Conservation (phyloP, 2,113 vertebrate genomes). For the Phylloscopus whistleri region DNA sequence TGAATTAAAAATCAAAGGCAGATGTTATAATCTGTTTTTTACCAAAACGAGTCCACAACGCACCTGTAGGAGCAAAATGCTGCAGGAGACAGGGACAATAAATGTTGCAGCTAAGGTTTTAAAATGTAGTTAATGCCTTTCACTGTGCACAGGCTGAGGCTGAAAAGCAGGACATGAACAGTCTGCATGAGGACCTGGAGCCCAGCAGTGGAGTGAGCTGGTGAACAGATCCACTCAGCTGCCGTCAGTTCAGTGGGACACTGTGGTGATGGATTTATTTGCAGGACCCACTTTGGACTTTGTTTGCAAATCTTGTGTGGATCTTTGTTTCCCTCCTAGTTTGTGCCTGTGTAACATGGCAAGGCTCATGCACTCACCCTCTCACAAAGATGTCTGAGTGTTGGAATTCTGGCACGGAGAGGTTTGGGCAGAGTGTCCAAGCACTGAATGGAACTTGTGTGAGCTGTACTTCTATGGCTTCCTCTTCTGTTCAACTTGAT, state of each 20-base stretch:
- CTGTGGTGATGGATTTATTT: background rate
- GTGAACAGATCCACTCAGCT: background rate
- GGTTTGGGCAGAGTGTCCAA: background rate
- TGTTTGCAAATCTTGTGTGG: background rate
- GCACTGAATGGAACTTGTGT: background rate
- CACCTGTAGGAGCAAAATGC: background rate
- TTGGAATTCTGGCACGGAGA: accelerated
- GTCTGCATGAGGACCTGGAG: background rate
- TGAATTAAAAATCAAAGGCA: background rate
- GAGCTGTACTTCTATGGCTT: background rate
- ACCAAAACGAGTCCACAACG: background rate
- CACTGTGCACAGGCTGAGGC: background rate
- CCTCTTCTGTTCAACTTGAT: background rate
- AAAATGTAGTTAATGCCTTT: background rate
- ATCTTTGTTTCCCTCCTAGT: background rate
- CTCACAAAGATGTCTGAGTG: background rate
- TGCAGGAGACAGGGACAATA: background rate
- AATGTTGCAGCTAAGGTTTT: background rate
- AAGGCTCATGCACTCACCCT: background rate
- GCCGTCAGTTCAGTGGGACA: accelerated
- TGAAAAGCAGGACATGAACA: background rate
- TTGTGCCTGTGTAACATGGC: background rate
- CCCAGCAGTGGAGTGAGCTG: background rate
- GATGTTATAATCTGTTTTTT: background rate
- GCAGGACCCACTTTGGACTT: background rate